Conservation (phyloP, 2,797 vertebrate species). For the Paratrypauchen microcephalus region DNA sequence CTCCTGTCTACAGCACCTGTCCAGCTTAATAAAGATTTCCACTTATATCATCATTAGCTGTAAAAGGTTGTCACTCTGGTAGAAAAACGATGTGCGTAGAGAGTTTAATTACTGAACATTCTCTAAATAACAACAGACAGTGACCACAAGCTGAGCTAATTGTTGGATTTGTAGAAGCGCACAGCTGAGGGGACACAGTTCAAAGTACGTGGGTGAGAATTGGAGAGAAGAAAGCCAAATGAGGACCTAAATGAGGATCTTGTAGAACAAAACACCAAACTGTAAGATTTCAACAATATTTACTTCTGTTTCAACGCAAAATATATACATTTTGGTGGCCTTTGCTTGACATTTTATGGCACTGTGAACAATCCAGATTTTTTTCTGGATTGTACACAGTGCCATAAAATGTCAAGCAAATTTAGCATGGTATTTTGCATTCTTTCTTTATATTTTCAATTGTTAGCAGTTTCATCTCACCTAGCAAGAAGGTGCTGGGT, state of each 20-base stretch:
- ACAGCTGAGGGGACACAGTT: slow-evolving; percentile 38
- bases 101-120: slow-evolving; percentile 61
- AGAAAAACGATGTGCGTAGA: slow-evolving; percentile 31
- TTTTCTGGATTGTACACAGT: no score
- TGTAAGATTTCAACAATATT: slow-evolving; percentile 6
- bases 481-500: no score
- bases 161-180: slow-evolving; percentile 39
- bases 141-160: slow-evolving; percentile 48
- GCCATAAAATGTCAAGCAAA: no score
- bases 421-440: no score
- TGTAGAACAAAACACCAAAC: slow-evolving; percentile 25
- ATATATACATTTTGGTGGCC: not conserved
- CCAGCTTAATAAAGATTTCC: slow-evolving; percentile 9
- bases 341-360: no score
- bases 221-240: slow-evolving; percentile 27
- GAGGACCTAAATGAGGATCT: slow-evolving; percentile 40
- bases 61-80: slow-evolving; percentile 17
- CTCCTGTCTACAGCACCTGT: not conserved
- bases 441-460: no score
- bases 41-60: slow-evolving; percentile 19
- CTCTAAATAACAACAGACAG: slow-evolving; percentile 49
- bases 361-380: not conserved
- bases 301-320: no score
- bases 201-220: slow-evolving; percentile 38
- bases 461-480: no score